phyloP scores from a whole-genome alignment of 2,113 vertebrate genomes.

The Oreochromis aureus region DNA sequence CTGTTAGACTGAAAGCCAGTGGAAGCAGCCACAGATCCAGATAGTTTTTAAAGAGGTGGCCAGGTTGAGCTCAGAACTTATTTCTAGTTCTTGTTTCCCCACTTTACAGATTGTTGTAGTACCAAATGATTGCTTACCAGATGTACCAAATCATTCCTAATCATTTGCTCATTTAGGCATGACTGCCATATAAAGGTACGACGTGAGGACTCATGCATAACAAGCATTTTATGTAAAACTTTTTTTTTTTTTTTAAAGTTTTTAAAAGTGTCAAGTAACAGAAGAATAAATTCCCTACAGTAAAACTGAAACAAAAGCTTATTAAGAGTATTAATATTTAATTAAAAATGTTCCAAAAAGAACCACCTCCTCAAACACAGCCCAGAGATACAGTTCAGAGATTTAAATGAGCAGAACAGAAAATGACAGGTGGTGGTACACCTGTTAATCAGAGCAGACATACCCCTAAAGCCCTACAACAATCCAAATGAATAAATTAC shows the following conservation, averaged over 20 bases:
- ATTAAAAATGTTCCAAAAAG: neutral
- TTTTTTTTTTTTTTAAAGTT: no score
- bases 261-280: neutral
- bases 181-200: neutral
- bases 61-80: neutral
- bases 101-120: neutral
- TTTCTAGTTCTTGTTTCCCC: neutral
- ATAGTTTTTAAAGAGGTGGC: neutral
- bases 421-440: neutral
- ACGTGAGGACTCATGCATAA: neutral
- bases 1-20: neutral
- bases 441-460: neutral
- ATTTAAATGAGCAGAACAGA: neutral
- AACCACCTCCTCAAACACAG: neutral
- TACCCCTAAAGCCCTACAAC: neutral
- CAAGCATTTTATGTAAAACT: neutral
- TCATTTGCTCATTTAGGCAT: neutral
- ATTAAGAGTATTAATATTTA: neutral
- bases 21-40: neutral
- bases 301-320: neutral
- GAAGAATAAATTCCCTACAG: neutral
- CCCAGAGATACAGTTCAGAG: neutral
- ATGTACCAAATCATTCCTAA: neutral
- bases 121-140: rapidly evolving
- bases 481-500: neutral